A percentile compares a stretch with the other conserved stretches of the same genome.
Evolutionary conservation across 2,888 invertebrate genomes (phyloP).

Genomic region (Baccha elongata): DNA sequence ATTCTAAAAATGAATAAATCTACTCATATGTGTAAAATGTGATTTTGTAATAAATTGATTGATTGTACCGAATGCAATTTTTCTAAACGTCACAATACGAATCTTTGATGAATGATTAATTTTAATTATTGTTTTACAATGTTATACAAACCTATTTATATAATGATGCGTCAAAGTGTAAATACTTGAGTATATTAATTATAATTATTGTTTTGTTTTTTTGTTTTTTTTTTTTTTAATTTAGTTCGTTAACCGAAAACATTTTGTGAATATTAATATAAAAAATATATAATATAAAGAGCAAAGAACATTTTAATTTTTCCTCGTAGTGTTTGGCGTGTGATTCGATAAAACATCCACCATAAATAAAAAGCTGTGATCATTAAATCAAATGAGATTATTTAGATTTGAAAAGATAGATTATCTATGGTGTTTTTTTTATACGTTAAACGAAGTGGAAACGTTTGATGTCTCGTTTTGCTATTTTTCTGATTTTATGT

Average conservation of each 20-base stretch:
- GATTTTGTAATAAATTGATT: slow-evolving; percentile 10
- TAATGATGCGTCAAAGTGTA: slow-evolving; percentile 6
- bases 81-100: slow-evolving; percentile 5
- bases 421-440: slow-evolving; percentile 2
- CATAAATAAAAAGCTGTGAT: background rate
- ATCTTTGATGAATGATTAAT: too few species aligned
- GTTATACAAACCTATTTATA: too few species aligned
- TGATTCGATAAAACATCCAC: slow-evolving; percentile 7
- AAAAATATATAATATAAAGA: too few species aligned
- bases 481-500: too few species aligned
- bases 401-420: background rate
- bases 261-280: background rate
- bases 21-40: slow-evolving; percentile 2
- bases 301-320: slow-evolving; percentile 24
- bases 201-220: background rate
- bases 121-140: too few species aligned
- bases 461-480: slow-evolving; percentile 11
- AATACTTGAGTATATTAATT: too few species aligned
- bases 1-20: background rate
- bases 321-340: slow-evolving; percentile 1
- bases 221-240: background rate
- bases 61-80: slow-evolving; percentile 7
- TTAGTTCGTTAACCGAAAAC: background rate
- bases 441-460: background rate
- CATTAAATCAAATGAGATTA: slow-evolving; percentile 22